phyloP scores from a whole-genome alignment of 2,113 vertebrate species.

The Megaleporinus macrocephalus region DNA sequence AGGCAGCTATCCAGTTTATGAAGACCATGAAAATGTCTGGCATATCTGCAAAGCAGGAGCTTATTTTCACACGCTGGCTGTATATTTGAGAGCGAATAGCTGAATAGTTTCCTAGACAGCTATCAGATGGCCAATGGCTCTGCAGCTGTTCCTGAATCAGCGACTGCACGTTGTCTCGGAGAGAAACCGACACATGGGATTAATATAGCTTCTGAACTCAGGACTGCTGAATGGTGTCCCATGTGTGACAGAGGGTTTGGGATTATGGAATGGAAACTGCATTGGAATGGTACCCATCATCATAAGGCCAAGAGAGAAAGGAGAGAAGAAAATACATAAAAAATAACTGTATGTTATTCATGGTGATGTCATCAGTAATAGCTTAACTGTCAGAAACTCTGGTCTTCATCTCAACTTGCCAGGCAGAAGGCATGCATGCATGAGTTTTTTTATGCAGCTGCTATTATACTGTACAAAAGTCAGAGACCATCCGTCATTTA shows the following conservation, averaged over 20 bases:
- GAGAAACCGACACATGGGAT: slow-evolving; percentile 40
- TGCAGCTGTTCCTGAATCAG: not conserved
- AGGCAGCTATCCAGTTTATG: not conserved
- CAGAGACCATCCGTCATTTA: too few relatives aligned
- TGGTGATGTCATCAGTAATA: slow-evolving; percentile 54
- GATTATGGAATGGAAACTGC: slow-evolving; percentile 42
- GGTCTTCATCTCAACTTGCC: not conserved
- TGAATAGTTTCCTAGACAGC: slow-evolving; percentile 18
- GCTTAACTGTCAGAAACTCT: slow-evolving; percentile 45
- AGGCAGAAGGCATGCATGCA: too few relatives aligned
- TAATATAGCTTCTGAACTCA: slow-evolving; percentile 36
- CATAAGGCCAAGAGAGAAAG: not conserved
- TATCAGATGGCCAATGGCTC: slow-evolving; percentile 21
- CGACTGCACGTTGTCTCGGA: not conserved
- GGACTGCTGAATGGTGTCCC: slow-evolving; percentile 22
- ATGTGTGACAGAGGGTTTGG: slow-evolving; percentile 30
- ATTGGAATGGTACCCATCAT: slow-evolving; percentile 30
- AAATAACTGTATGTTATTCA: slow-evolving; percentile 17
- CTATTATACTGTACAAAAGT: not conserved
- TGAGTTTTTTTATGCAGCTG: too few relatives aligned
- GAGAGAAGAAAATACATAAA: slow-evolving; percentile 25
- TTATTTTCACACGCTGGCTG: slow-evolving; percentile 12
- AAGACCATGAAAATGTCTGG: slow-evolving; percentile 28
- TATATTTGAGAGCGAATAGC: not conserved
- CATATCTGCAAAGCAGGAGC: not conserved